phyloP scores from a whole-genome alignment of 2,113 vertebrate genomes.

The Myotis lucifugus region DNA sequence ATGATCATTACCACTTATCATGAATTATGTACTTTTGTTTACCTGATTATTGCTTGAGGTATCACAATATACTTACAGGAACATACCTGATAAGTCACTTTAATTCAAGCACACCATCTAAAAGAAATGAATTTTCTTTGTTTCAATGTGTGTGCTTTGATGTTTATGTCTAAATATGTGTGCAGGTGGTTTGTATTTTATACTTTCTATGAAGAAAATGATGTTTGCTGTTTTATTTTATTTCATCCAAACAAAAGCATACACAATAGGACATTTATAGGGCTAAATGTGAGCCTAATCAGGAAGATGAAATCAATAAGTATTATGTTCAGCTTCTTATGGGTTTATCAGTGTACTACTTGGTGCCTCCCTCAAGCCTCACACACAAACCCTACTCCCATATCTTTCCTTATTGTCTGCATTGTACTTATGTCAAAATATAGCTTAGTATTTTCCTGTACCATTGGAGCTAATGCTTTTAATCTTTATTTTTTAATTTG shows the following conservation, averaged over 20 bases:
- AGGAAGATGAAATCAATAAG: constrained; percentile 4
- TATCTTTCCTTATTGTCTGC: background rate
- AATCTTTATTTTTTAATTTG: background rate
- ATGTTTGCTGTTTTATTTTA: background rate
- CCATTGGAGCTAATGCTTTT: background rate
- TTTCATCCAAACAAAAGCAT: constrained; percentile 1
- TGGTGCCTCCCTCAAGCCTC: background rate
- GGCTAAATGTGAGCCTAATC: background rate
- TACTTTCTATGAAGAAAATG: background rate
- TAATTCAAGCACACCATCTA: constrained; percentile 5
- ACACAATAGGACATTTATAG: background rate
- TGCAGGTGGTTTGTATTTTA: background rate
- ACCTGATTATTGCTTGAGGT: constrained; percentile 5
- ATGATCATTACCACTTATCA: constrained; percentile 20
- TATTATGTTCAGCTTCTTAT: background rate
- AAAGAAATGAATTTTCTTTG: background rate
- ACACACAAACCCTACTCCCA: background rate
- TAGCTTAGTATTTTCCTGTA: background rate
- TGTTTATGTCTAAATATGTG: background rate
- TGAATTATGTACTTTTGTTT: background rate
- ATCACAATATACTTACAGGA: background rate
- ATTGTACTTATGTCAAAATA: background rate
- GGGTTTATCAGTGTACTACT: background rate
- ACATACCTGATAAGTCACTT: background rate
- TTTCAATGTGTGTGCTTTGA: background rate